These are phyloP conservation scores for Hesperophylax magnus DNA, from an alignment of 1,140 invertebrate genomes.

Conservation along the genomic window DNA sequence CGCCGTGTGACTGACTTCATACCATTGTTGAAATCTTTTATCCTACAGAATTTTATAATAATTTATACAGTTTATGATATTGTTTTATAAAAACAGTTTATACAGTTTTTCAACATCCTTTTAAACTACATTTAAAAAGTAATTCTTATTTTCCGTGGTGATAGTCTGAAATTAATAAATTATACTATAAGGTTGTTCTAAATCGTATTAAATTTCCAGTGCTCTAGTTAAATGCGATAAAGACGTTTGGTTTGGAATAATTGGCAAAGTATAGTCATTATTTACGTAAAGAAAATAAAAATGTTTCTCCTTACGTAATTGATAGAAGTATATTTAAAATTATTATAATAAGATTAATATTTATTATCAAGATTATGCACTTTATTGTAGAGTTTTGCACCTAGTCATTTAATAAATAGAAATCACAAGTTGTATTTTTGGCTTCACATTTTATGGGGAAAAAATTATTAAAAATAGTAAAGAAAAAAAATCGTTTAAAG, in stretches of 20 bases:
- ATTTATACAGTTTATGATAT: too few species aligned
- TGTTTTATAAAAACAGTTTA: too few species aligned
- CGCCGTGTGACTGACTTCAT: too few species aligned
- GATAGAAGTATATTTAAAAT: neutral
- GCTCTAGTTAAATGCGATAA: neutral
- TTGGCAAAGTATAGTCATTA: neutral
- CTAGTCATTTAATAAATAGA: constrained; percentile 35
- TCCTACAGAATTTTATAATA: too few species aligned
- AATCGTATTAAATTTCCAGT: neutral
- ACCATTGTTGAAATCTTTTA: too few species aligned
- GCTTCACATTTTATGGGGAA: constrained; percentile 49
- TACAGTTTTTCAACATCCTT: too few species aligned
- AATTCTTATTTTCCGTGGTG: too few species aligned
- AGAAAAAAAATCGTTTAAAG: constrained; percentile 45
- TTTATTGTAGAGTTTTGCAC: constrained; percentile 18
- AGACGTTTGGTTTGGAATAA: neutral
- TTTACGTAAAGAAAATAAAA: neutral
- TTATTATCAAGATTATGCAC: constrained; percentile 1
- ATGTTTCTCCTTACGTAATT: constrained; percentile 25
- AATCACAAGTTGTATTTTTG: constrained; percentile 55
- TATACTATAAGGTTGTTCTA: too few species aligned
- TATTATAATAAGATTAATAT: neutral
- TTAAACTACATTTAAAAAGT: too few species aligned
- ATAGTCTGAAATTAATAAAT: too few species aligned
- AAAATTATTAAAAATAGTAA: constrained; percentile 33